phyloP scores from a whole-genome alignment of 2,113 vertebrate genomes.

The Rhinolophus sinicus region DNA sequence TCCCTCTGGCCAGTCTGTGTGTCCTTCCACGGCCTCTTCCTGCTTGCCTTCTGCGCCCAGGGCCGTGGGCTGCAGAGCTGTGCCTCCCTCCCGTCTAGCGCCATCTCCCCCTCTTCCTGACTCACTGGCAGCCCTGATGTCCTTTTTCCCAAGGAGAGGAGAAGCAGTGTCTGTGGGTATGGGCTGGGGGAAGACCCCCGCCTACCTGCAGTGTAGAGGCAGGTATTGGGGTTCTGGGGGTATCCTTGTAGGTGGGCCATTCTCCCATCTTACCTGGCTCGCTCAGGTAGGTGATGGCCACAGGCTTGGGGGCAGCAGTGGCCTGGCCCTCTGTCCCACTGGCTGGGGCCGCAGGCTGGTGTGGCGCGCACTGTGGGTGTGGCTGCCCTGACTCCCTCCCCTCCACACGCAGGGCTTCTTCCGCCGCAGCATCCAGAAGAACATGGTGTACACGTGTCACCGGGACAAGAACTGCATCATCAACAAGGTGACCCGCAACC shows the following conservation, averaged over 20 bases:
- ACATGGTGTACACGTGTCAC: constrained; percentile 99
- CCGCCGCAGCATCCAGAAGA: constrained; percentile 98
- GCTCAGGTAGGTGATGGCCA: neutral
- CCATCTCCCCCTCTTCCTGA: neutral
- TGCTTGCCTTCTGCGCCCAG: neutral
- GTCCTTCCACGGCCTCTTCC: neutral
- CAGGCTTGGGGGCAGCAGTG: neutral
- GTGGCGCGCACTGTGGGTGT: neutral
- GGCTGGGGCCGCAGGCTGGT: neutral
- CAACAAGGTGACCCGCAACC: constrained; percentile 99
- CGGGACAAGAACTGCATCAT: constrained; percentile 99
- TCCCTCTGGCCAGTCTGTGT: neutral
- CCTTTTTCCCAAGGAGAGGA: neutral
- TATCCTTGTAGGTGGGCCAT: neutral
- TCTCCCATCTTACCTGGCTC: neutral
- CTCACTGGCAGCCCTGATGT: neutral
- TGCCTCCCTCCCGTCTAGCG: neutral
- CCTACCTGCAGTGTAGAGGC: neutral
- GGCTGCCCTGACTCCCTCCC: neutral
- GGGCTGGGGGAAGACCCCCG: neutral
- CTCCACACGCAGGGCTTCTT: constrained; percentile 92
- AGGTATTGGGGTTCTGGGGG: neutral
- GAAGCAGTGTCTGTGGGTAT: neutral
- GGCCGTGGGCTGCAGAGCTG: neutral
- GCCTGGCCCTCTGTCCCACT: neutral